Conservation (phyloP, 2,888 invertebrate species). For the Cryptocephalus moraei region DNA sequence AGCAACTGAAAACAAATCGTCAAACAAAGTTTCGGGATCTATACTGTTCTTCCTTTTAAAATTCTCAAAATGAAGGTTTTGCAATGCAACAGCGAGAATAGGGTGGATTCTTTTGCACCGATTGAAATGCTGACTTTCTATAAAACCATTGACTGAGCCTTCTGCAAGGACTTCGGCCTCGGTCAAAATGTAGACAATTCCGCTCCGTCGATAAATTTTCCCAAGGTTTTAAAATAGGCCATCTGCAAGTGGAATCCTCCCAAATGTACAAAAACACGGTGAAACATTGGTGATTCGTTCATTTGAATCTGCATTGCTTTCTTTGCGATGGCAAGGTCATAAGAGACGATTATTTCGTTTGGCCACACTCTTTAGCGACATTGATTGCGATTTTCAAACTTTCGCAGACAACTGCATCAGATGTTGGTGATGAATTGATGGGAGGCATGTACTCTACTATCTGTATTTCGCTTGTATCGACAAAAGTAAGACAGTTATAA, state of each 20-base stretch:
- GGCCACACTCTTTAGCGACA: conserved; percentile 6
- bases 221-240: conserved; percentile 27
- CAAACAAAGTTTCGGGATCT: too few relatives aligned
- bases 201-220: conserved; percentile 26
- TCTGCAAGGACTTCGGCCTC: conserved; percentile 20
- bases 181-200: conserved; percentile 24
- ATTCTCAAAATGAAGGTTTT: conserved; percentile 25
- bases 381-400: conserved; percentile 3
- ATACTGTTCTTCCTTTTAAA: too few relatives aligned
- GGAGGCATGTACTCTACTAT: conserved; percentile 2
- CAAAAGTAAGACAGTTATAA: not conserved
- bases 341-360: conserved; percentile 3
- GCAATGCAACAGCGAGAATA: conserved; percentile 9
- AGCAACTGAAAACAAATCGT: too few relatives aligned
- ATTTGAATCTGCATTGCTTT: conserved; percentile 20
- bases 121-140: conserved; percentile 29
- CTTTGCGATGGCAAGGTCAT: conserved; percentile 24
- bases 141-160: conserved; percentile 17
- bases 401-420: too few relatives aligned
- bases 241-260: not conserved
- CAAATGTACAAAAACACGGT: conserved; percentile 21
- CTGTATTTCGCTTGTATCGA: conserved; percentile 1
- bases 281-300: conserved; percentile 12
- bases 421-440: too few relatives aligned
- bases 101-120: too few relatives aligned